Evolutionary conservation across 2,888 invertebrate species (phyloP).

Genomic region (Xanthia icteritia): DNA sequence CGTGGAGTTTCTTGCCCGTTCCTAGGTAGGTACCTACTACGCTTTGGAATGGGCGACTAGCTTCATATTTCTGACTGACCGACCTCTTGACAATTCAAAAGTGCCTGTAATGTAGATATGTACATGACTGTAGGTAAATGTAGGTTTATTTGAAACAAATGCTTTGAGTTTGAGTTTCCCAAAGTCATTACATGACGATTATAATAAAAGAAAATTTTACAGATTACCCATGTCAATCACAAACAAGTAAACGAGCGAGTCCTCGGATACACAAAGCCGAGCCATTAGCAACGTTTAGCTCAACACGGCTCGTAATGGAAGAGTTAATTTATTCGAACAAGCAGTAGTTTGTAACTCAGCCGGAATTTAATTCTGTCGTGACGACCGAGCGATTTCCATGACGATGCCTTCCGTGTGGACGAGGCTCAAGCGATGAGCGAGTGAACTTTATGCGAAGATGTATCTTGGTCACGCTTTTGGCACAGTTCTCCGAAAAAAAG

Average conservation of each 20-base stretch:
- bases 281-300: slow-evolving; percentile 48
- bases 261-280: slow-evolving; percentile 33
- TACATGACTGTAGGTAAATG: too few relatives aligned
- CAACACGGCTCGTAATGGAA: slow-evolving; percentile 47
- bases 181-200: slow-evolving; percentile 15
- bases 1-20: too few relatives aligned
- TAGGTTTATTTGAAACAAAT: too few relatives aligned
- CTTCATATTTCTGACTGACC: too few relatives aligned
- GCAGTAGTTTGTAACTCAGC: slow-evolving; percentile 63
- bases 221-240: slow-evolving; percentile 14
- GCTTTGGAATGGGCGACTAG: too few relatives aligned
- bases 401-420: slow-evolving; percentile 16
- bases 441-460: neutral
- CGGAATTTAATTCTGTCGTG: slow-evolving; percentile 60
- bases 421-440: slow-evolving; percentile 12
- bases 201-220: slow-evolving; percentile 17
- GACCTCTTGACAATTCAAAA: too few relatives aligned
- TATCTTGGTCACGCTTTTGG: neutral
- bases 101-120: too few relatives aligned
- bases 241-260: neutral
- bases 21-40: too few relatives aligned
- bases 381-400: slow-evolving; percentile 45
- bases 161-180: neutral
- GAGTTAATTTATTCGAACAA: slow-evolving; percentile 61
- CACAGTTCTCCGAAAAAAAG: neutral